phyloP scores from a whole-genome alignment of 2,797 vertebrate genomes.

The Melanotaenia parkinsoni region DNA sequence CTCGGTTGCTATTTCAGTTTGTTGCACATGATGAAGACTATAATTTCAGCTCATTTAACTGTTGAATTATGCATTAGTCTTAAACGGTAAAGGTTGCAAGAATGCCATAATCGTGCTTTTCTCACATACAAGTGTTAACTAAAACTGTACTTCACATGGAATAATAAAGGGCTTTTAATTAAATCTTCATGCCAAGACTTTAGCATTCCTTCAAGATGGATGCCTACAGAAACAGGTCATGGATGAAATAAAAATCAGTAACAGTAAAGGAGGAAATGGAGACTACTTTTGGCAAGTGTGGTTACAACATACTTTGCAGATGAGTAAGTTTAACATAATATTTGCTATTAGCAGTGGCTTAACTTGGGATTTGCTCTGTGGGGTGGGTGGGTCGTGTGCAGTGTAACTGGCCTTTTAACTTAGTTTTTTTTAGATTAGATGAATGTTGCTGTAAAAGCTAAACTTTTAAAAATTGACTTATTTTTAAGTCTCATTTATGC shows the following conservation, averaged over 20 bases:
- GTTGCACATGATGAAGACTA: constrained; percentile 17
- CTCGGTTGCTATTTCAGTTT: constrained; percentile 21
- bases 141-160: not conserved
- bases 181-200: not conserved
- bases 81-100: not conserved
- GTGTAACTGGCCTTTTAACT: too few relatives aligned
- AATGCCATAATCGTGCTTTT: not conserved
- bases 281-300: not conserved
- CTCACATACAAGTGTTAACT: constrained; percentile 1
- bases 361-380: too few relatives aligned
- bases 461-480: too few relatives aligned
- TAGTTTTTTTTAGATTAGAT: too few relatives aligned
- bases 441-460: too few relatives aligned
- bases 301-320: constrained; percentile 4
- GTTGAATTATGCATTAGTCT: constrained; percentile 2
- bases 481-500: too few relatives aligned
- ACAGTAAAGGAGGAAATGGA: not conserved
- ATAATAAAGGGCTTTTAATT: not conserved
- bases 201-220: not conserved
- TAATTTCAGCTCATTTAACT: constrained; percentile 20
- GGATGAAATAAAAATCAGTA: not conserved
- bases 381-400: too few relatives aligned
- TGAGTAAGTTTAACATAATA: not conserved
- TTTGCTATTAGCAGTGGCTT: too few relatives aligned
- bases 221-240: not conserved